Percentiles rank a stretch among this genome's conserved stretches.
Evolutionary conservation across 2,888 invertebrate species (phyloP).

Genomic region (Phymatocera aterrima): DNA sequence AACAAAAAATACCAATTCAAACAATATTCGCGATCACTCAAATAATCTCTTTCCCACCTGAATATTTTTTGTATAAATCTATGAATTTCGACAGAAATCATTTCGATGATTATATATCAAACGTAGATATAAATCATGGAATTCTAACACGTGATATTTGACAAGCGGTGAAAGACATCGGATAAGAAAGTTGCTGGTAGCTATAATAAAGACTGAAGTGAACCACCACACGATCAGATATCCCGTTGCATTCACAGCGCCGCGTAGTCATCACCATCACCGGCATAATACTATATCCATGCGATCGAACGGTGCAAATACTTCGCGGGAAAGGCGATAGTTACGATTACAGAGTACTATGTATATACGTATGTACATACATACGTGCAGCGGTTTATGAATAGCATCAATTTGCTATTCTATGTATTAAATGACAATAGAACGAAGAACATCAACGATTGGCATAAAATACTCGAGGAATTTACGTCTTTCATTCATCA

Average conservation of each 20-base stretch:
- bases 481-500: no score
- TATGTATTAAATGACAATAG: neutral
- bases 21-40: no score
- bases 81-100: neutral
- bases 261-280: neutral
- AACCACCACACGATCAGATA: slow-evolving; percentile 10
- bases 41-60: no score
- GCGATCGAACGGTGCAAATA: neutral
- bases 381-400: neutral
- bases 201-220: neutral
- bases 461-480: no score
- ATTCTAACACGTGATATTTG: slow-evolving; percentile 34
- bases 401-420: neutral
- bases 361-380: neutral
- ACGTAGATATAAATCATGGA: neutral
- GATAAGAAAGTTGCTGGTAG: slow-evolving; percentile 30
- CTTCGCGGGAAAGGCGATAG: neutral
- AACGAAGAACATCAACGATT: no score
- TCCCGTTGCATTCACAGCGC: slow-evolving; percentile 18
- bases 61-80: neutral
- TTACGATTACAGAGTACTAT: neutral
- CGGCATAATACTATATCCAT: neutral
- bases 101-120: neutral
- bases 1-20: no score
- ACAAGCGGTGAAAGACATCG: slow-evolving; percentile 11